Evolutionary conservation across 2,888 invertebrate genomes (phyloP), one percentile per base, ranked within the genome.

Genomic region (Kryphioiulus occultus): DNA sequence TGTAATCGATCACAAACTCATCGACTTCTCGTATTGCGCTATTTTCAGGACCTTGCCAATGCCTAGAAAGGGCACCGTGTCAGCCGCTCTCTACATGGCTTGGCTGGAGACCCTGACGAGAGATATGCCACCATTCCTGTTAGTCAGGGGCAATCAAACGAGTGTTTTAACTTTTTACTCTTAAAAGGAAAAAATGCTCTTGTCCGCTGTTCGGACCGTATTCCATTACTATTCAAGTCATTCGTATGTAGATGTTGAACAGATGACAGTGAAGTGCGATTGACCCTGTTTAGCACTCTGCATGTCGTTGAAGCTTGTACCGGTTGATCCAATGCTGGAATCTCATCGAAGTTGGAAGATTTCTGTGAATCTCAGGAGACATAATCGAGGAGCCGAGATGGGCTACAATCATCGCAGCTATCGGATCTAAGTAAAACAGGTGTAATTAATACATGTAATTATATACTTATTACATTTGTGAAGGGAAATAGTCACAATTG

Each of bases 91-190:
- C 85, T 99, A 98, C 93, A 97, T 98, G 97, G 96, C 97, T 17
- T 99, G 99, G 99, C 92, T 99, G 90, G 99, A 99, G 93, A 94
- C 95, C 91, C 93, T 99, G 90, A 97, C 98, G 44, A 94, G 94
- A 90, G 95, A 96, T 91, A 94, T 99, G 93, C 98, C 98, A 59
- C 98, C 99, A 0, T 95, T 97, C 91, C 93, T 98, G 87, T 91
- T 93, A 59, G 91, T 89, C 17, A 85, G 89, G 35, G 89, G 89
- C 86, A 89, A 89, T 39, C 89, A 89, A 86, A 89, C 89, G 12
- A 88, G 88, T 59, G 89, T 89, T 32, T 85, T 89, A 26, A 89
- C 89, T 15, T 89, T 89, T 47, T 89, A 89, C 47, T 89, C 89
- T 12, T 89, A 88, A 85, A 39, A 85, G 10, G 32, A 30, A 68